phyloP scores from a whole-genome alignment of 2,113 vertebrate species.

The Bubo scandiacus region DNA sequence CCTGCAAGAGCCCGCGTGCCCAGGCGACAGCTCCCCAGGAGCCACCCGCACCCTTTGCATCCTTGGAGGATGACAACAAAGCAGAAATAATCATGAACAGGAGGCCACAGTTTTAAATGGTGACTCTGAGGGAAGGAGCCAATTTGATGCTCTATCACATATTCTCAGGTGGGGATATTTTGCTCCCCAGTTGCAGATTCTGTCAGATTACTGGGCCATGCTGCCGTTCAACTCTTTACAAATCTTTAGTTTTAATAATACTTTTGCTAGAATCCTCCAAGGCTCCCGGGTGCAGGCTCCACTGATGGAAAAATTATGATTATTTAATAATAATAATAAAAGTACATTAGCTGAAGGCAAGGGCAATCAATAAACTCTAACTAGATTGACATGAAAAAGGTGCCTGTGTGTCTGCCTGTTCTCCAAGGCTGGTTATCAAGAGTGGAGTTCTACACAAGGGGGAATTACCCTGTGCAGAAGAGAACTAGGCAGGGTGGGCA shows the following conservation, averaged over 20 bases:
- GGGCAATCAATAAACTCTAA: constrained; percentile 56
- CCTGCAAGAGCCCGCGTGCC: background rate
- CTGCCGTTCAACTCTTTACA: background rate
- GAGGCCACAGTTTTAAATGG: background rate
- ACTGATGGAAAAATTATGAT: constrained; percentile 32
- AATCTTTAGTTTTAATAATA: constrained; percentile 38
- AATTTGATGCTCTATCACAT: background rate
- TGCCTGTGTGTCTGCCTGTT: background rate
- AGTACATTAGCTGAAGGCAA: constrained; percentile 53
- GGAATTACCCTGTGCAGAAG: background rate
- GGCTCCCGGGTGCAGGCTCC: background rate
- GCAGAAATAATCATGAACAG: background rate
- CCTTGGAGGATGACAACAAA: background rate
- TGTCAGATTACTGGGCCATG: background rate
- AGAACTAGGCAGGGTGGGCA: background rate
- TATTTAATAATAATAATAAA: constrained; percentile 61
- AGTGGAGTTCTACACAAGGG: background rate
- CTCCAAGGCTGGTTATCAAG: background rate
- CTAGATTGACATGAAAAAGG: constrained; percentile 12
- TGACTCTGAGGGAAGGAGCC: background rate
- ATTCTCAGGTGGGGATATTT: background rate
- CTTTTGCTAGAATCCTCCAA: constrained; percentile 4
- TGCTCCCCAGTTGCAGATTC: background rate
- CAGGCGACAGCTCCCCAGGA: background rate
- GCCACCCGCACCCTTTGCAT: background rate